Evolutionary conservation across 2,888 invertebrate species (phyloP).

Genomic region (Coecobrya sp.): DNA sequence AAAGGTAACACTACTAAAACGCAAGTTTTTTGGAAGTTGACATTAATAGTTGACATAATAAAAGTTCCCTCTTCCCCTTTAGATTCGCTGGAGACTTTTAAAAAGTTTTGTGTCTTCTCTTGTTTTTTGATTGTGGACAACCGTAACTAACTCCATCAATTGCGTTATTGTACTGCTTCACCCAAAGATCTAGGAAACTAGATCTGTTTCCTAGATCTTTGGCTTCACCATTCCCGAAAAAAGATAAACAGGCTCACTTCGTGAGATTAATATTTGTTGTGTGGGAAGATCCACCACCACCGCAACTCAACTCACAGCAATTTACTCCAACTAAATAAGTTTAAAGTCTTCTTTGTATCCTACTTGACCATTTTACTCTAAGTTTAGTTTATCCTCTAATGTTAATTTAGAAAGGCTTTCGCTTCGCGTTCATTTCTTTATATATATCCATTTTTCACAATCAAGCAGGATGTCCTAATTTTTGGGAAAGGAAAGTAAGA

Average conservation of each 20-base stretch:
- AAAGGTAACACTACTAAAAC: constrained; percentile 55
- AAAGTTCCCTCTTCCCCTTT: constrained; percentile 30
- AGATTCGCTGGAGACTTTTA: constrained; percentile 49
- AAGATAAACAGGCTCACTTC: constrained; percentile 42
- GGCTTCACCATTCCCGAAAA: background rate
- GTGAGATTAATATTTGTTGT: constrained; percentile 42
- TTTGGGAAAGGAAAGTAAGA: background rate
- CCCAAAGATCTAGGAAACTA: no score
- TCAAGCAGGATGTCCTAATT: constrained; percentile 23
- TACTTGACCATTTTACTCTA: background rate
- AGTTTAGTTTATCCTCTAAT: background rate
- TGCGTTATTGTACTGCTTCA: constrained; percentile 7
- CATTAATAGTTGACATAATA: constrained; percentile 63
- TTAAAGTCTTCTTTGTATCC: background rate
- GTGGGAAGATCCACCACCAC: background rate
- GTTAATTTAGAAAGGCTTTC: background rate
- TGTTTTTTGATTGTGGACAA: constrained; percentile 45
- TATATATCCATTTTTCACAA: background rate
- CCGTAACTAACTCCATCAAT: constrained; percentile 26
- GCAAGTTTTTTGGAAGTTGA: constrained; percentile 48
- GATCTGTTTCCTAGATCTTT: no score
- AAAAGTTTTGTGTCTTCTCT: constrained; percentile 23
- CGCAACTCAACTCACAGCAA: background rate
- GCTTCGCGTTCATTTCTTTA: background rate
- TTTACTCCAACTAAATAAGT: background rate